Base-by-base conservation (phyloP, 2,888 invertebrate genomes). In the Lepidochitona cinerea region DNA sequence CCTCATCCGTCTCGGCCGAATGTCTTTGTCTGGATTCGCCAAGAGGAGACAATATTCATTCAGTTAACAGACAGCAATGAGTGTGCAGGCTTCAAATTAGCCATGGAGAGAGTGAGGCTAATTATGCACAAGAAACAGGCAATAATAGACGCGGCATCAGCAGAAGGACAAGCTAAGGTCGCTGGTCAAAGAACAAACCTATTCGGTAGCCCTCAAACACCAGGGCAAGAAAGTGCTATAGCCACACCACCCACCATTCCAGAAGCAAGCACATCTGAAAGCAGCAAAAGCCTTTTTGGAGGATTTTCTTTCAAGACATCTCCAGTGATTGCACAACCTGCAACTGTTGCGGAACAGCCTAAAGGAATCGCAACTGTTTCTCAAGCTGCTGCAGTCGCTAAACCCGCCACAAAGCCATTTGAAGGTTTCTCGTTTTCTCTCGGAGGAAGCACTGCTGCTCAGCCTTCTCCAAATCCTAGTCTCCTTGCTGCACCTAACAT, bases 231-330 rank as follows among this genome's bases (percentile, higher is more conserved):
- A 49, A 78, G 76, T 54, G 66, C 72, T 26, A 37, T 81, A 5
- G 81, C 81, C 32, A 68, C 78, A 3, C 76, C 78, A 70, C 36
- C 53, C 36, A 65, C 76, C 23, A 52, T 36, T 26, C 5, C 67
- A 26, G 66, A 64, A 3, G 23, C 67, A 36, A 71, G 54, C 23
- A n/a, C 67, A 23, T 71, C 49, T 29, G 26, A 59, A 33, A 75
- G 79, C 29, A 74, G 75, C 67, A 83, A 82, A 68, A 79, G 82
- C 18, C 72, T 78, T 6, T 84, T 95, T 68, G 95, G 95, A 59
- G 95, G 95, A 49, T 95, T 95, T 83, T 93, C 94, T 7, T 70
- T 75, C 69, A 74, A 72, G 35, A 68, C 59, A 1, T 4, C 59
- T 4, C 59, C 59, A 59, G 26, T 59, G 29, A 59, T 59, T 32